Base-by-base conservation (phyloP, 2,888 invertebrate species). In the Physocephala rufipes region DNA sequence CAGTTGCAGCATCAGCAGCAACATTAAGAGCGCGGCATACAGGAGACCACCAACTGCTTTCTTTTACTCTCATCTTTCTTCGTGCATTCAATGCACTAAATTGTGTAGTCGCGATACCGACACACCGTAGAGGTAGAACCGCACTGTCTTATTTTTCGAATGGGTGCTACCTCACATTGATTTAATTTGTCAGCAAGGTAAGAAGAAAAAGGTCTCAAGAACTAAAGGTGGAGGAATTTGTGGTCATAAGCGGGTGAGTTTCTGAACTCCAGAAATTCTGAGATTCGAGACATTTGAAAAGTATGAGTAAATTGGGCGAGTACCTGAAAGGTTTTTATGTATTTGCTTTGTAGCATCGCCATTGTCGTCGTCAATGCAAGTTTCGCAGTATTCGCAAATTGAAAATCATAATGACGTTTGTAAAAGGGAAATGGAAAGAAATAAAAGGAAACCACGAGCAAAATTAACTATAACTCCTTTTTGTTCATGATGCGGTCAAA, bases 141-240 rank as follows among this genome's bases (percentile, higher is more conserved):
- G 80, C 1, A 76, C 77, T 24, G 80, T 81, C 24, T 80, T 83
- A 16, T 78, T 84, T 45, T 69, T 82, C 64, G 83, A 85, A 59
- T 84, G 84, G 21, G 79, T 84, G 69, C 81, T 87, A 2, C 87
- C 87, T 71, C 85, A 86, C 63, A 81, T 85, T 43, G 86, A 87
- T 28, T 85, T 87, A 12, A 81, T 87, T 73, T 86, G 87, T 71
- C 87, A 87, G 74, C 88, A 88, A 84, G 88, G 88, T 80, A 75
- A 73, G 66, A 16, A n/a, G n/a, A n/a, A n/a, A 16, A 19, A 30
- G 36, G 36, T 12, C 36, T 21, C 9, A 5, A 26, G 24, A 36
- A 19, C 28, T 13, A 5, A 30, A 36, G 43, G 55, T 16, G 43
- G 16, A 9, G 4, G 36, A 16, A n/a, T n/a, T n/a, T n/a, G n/a